Conservation (phyloP, 2,797 vertebrate species). For the Myripristis jacobus region DNA sequence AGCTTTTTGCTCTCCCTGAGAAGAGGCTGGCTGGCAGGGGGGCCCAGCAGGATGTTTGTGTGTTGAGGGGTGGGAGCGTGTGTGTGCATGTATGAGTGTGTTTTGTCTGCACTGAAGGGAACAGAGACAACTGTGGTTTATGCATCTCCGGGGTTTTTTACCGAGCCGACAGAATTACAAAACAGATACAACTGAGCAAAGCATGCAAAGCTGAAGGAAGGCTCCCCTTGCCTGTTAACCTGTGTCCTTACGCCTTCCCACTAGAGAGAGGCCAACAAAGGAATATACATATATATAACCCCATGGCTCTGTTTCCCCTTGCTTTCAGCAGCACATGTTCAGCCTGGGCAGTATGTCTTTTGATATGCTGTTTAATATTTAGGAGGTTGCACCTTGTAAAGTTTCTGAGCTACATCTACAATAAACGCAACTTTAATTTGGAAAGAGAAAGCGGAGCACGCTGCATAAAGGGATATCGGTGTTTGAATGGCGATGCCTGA, state of each 20-base stretch:
- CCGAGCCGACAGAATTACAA: background rate
- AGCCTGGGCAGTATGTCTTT: background rate
- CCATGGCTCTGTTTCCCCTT: too few relatives aligned
- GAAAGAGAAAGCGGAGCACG: slow-evolving; percentile 14
- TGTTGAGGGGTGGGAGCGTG: background rate
- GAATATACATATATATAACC: too few relatives aligned
- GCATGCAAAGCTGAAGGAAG: background rate
- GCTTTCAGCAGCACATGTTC: background rate
- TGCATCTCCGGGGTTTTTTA: background rate
- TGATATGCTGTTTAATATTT: background rate
- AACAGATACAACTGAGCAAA: background rate
- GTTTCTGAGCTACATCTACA: background rate
- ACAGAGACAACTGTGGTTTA: background rate
- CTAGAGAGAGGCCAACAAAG: too few relatives aligned
- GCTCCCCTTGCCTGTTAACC: background rate
- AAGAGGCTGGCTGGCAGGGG: slow-evolving; percentile 13
- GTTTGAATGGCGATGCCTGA: slow-evolving; percentile 49
- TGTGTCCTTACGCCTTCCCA: too few relatives aligned
- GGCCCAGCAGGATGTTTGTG: background rate
- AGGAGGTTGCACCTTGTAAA: background rate
- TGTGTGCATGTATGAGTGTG: background rate
- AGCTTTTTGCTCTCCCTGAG: slow-evolving; percentile 40
- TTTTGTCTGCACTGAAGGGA: background rate
- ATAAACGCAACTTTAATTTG: slow-evolving; percentile 38
- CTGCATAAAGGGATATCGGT: slow-evolving; percentile 12